A percentile compares a stretch with the other conserved stretches of the same genome.
Evolutionary conservation across 1,140 invertebrate species (phyloP).

Genomic region (Panagrolaimus sp.): DNA sequence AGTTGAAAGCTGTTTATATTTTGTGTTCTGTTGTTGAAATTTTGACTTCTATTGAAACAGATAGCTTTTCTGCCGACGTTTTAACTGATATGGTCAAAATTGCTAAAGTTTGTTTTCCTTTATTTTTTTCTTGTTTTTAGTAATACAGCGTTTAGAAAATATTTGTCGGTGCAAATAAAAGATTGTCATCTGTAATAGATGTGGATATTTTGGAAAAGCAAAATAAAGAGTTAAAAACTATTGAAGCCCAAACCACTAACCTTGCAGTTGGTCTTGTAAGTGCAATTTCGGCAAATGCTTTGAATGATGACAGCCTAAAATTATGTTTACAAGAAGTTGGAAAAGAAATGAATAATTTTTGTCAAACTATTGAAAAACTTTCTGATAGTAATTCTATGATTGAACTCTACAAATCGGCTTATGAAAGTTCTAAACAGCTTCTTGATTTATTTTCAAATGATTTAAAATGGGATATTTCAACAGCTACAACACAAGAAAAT

Average conservation of each 20-base stretch:
- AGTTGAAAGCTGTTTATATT: neutral
- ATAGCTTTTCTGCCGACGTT: neutral
- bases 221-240: neutral
- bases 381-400: neutral
- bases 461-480: neutral
- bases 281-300: neutral
- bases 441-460: neutral
- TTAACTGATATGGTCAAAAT: slow-evolving; percentile 1
- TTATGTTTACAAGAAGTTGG: neutral
- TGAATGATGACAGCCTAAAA: neutral
- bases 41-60: neutral
- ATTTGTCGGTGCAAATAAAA: neutral
- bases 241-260: neutral
- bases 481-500: neutral
- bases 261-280: neutral
- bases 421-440: neutral
- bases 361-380: neutral
- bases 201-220: neutral
- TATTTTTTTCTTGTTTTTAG: neutral
- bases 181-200: neutral
- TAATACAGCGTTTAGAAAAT: neutral
- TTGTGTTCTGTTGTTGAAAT: neutral
- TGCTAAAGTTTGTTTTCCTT: neutral
- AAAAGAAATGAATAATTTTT: slow-evolving; percentile 1
- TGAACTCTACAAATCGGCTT: neutral